These are phyloP conservation scores for Mus spretus DNA, from an alignment of 2,797 vertebrate species.

Conservation along the genomic window DNA sequence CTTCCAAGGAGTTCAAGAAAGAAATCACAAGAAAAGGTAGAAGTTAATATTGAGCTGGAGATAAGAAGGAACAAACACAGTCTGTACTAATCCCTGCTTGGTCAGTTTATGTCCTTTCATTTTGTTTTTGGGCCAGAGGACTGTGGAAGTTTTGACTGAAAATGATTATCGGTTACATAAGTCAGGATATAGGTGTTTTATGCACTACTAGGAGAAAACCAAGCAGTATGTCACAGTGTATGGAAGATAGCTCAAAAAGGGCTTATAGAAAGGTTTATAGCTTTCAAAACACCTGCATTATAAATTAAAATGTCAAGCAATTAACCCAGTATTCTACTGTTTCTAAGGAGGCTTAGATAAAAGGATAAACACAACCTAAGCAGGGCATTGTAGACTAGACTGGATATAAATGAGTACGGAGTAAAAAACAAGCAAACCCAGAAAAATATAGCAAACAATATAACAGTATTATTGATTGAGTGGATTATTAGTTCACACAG, in stretches of 20 bases:
- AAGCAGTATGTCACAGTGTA: not conserved
- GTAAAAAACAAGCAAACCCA: conserved; percentile 12
- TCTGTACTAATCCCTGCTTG: conserved; percentile 88
- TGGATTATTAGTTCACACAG: not conserved
- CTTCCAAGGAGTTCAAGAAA: not conserved
- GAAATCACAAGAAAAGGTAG: conserved; percentile 12
- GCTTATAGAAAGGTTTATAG: not conserved
- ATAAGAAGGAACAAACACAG: not conserved
- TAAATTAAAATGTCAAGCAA: not conserved
- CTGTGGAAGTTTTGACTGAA: conserved; percentile 47
- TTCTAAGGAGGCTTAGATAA: not conserved
- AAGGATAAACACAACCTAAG: not conserved
- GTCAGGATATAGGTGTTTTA: not conserved
- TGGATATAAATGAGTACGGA: not conserved
- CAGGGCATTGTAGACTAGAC: not conserved
- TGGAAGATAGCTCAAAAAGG: not conserved
- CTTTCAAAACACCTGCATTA: not conserved
- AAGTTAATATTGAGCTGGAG: not conserved
- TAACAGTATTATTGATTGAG: not conserved
- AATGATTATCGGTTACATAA: not conserved
- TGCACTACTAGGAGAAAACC: not conserved
- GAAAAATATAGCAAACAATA: not conserved
- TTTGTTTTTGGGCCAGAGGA: not conserved
- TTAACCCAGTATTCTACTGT: not conserved
- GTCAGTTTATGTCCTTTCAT: conserved; percentile 82